Base-by-base conservation (phyloP, 2,888 invertebrate genomes). In the Noctua janthe region DNA sequence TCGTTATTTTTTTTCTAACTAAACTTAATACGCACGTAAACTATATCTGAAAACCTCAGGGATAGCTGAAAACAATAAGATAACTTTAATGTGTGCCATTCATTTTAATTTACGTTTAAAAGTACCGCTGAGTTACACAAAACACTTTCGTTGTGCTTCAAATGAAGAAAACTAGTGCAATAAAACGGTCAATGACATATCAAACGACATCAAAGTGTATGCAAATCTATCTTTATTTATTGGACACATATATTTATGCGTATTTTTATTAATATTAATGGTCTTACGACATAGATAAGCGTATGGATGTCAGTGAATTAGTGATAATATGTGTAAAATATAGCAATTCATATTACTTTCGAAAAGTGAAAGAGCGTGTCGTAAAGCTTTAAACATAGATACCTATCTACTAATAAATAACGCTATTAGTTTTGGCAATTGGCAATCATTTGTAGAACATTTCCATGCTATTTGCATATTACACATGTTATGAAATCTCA, bases 101-200 rank as follows among this genome's bases (percentile, higher is more conserved):
- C 0, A 66, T 71, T 51, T 66, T 35, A 71, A 67, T 79, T 77
- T 11, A 70, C 39, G n/a, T 70, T 54, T 83, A 54, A 54, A 62
- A 70, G 67, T 74, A 76, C 70, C 51, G 54, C 23, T 64, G 56
- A 56, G 73, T 67, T 75, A 76, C 70, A 78, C 66, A 76, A 82
- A 85, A 72, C 74, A 83, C 80, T 87, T 87, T 83, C 74, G 71
- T 83, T 82, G 59, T 78, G 66, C 62, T 67, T 74, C 62, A 67
- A 77, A 82, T 70, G 66, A 76, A 78, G 64, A 87, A 79, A 88
- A 86, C 64, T 71, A 78, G 74, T 73, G 76, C 74, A 83, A 89
- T 88, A 83, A 87, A 88, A n/a, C 87, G 87, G 89, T 82, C 87
- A 83, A 11, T 82, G 85, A 78, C 85, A 72, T 81, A 59, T 29